A percentile compares a stretch with the other conserved stretches of the same genome.
Evolutionary conservation across 2,888 invertebrate species (phyloP).

Genomic region (Torymus texanus): DNA sequence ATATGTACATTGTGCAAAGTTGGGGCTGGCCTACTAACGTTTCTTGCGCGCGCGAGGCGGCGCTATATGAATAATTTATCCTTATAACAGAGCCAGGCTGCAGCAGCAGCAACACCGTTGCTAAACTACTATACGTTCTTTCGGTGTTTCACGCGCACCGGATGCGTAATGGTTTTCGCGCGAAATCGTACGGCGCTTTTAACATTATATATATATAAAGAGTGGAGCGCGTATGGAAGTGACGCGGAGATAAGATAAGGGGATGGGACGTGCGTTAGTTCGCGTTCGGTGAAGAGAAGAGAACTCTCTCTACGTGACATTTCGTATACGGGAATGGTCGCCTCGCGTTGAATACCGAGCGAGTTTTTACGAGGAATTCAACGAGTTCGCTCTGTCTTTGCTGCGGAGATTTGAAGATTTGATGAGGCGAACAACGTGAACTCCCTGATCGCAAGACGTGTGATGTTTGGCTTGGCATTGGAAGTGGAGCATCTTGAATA

Average conservation of each 20-base stretch:
- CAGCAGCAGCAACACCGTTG: no score
- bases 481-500: no score
- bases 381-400: no score
- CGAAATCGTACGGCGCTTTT: neutral
- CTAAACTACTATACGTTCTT: neutral
- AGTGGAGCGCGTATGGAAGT: neutral
- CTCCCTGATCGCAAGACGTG: no score
- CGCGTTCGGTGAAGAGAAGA: no score
- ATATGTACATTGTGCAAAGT: neutral
- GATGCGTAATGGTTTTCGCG: neutral
- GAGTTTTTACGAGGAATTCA: neutral
- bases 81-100: no score
- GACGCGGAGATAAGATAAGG: constrained; percentile 3
- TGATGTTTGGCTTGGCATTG: no score
- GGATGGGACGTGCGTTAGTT: no score
- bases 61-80: constrained; percentile 58
- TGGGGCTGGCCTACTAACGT: constrained; percentile 52
- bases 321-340: neutral
- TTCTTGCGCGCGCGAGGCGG: constrained; percentile 46
- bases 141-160: constrained; percentile 6
- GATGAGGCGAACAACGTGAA: no score
- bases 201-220: neutral
- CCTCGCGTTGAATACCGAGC: neutral
- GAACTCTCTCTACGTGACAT: neutral
- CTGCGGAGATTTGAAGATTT: no score